Evolutionary conservation across 2,113 vertebrate genomes (phyloP).

Genomic region (Galemys pyrenaicus): DNA sequence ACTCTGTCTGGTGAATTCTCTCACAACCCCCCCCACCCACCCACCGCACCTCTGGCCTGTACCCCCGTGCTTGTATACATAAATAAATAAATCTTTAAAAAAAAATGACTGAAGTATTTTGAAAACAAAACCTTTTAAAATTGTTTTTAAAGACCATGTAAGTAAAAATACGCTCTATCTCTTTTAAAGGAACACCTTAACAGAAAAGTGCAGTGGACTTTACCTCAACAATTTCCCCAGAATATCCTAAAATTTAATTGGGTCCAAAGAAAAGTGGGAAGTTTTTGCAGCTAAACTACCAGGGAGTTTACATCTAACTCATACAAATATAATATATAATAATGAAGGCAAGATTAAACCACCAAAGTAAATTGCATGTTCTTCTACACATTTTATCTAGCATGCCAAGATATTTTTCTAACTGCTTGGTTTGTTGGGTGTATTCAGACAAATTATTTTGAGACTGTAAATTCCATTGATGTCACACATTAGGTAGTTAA

Average conservation of each 20-base stretch:
- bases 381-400: not conserved
- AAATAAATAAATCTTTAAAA: no score
- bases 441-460: slow-evolving; percentile 36
- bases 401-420: not conserved
- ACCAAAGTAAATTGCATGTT: not conserved
- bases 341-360: not conserved
- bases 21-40: no score
- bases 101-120: not conserved
- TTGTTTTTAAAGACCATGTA: not conserved
- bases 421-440: not conserved
- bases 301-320: not conserved
- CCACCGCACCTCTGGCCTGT: no score
- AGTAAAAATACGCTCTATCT: not conserved
- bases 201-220: not conserved
- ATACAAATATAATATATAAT: not conserved
- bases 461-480: not conserved
- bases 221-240: not conserved
- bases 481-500: slow-evolving; percentile 5
- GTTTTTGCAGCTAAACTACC: not conserved
- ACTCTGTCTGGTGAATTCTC: no score
- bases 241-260: not conserved
- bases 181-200: not conserved
- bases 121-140: not conserved
- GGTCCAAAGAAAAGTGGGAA: not conserved
- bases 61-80: no score